Percentiles rank a stretch among this genome's conserved stretches.
phyloP scores from a whole-genome alignment of 2,888 invertebrate genomes.

The Suillia variegata region DNA sequence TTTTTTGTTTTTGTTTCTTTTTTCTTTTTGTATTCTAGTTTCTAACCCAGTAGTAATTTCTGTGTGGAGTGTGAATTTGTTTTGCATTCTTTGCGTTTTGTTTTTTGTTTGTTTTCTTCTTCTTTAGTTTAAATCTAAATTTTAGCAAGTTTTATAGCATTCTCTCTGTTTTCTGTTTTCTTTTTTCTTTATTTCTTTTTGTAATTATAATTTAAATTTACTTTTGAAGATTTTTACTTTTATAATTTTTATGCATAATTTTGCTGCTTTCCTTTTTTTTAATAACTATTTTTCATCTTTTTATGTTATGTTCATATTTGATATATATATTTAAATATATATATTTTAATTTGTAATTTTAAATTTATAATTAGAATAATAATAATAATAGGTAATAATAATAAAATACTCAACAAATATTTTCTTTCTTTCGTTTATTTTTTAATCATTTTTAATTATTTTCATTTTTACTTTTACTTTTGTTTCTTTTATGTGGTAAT shows the following conservation, averaged over 20 bases:
- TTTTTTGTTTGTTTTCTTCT: background rate
- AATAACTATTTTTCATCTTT: too few relatives aligned
- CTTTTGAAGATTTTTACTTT: too few relatives aligned
- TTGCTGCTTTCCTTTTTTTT: too few relatives aligned
- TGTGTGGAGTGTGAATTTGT: too few relatives aligned
- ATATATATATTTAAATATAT: conserved; percentile 8
- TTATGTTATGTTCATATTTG: background rate
- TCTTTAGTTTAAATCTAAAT: too few relatives aligned
- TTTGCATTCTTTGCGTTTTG: background rate
- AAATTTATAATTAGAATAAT: conserved; percentile 30
- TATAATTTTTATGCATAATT: background rate
- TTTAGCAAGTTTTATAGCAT: too few relatives aligned
- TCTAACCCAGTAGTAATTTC: too few relatives aligned
- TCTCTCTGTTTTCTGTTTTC: too few relatives aligned
- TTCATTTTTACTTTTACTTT: conserved; percentile 19
- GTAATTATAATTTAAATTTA: background rate
- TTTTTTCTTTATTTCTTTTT: background rate
- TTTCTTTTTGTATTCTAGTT: too few relatives aligned
- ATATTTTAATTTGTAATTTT: conserved; percentile 21
- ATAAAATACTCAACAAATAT: conserved; percentile 61
- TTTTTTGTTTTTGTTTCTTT: too few relatives aligned
- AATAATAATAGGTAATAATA: conserved; percentile 43
- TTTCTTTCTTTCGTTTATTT: conserved; percentile 32
- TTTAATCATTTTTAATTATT: conserved; percentile 26
- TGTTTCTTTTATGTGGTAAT: background rate